Percentiles rank a stretch among this genome's conserved stretches.
Conservation (phyloP, 1,140 invertebrate genomes). For the Bombus confusus region DNA sequence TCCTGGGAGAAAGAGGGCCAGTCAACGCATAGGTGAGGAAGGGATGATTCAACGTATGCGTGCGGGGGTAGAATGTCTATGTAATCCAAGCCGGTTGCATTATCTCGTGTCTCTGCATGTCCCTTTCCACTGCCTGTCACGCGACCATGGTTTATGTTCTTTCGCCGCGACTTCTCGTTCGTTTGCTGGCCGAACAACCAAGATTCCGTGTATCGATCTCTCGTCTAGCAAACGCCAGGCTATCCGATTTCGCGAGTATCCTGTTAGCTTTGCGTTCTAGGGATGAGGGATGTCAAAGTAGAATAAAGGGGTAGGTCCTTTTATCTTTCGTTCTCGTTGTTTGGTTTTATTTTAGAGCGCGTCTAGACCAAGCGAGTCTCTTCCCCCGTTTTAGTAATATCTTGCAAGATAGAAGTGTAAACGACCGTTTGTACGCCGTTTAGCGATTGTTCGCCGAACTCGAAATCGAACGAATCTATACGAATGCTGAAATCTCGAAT, state of each 20-base stretch:
- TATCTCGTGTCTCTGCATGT: not conserved
- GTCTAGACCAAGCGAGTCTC: too few relatives aligned
- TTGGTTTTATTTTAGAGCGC: not conserved
- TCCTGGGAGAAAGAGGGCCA: not conserved
- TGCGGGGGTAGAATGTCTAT: not conserved
- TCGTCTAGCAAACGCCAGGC: not conserved
- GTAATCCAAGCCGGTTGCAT: constrained; percentile 26
- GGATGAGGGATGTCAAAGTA: not conserved
- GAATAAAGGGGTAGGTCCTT: not conserved
- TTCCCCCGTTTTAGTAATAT: too few relatives aligned
- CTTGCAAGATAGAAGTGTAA: too few relatives aligned
- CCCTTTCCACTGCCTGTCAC: constrained; percentile 7
- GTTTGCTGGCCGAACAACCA: constrained; percentile 7
- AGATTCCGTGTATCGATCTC: constrained; percentile 34
- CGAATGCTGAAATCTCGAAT: too few relatives aligned
- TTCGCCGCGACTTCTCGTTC: constrained; percentile 21
- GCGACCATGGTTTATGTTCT: constrained; percentile 30
- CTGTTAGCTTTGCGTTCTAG: constrained; percentile 3
- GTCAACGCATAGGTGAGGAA: not conserved
- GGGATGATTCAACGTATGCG: constrained; percentile 14
- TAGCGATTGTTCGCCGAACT: too few relatives aligned
- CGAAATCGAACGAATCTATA: too few relatives aligned
- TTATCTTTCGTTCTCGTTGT: not conserved
- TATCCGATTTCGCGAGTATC: constrained; percentile 35
- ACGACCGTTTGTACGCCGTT: too few relatives aligned